Base-by-base conservation (phyloP, 1,140 invertebrate species). In the Akabosia matsudoensis region DNA sequence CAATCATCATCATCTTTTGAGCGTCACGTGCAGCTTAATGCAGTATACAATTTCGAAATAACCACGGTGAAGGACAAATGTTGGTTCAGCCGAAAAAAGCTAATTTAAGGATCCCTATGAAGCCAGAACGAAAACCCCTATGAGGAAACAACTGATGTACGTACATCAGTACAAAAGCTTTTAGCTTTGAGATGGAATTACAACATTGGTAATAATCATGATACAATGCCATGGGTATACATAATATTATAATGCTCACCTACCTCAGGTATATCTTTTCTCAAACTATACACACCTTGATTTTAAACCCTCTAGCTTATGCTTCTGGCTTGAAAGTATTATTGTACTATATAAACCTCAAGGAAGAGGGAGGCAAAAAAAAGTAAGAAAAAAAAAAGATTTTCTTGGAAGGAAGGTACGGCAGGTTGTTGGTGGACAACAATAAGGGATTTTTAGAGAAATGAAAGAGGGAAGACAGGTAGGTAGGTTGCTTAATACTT, bases 381-480 rank as follows among this genome's bases (percentile, higher is more conserved):
- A 61, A 67, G 61, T 7, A 67, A 30, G 61, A 67, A 67, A 22
- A 56, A 67, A 31, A 31, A 22, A 67, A 67, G 13, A 45, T 45
- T 45, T 45, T 7, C 18, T 7, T 45, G 37, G 37, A 45, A 45
- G 37, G 37, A 45, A n/a, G n/a, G n/a, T n/a, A n/a, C n/a, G n/a
- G n/a, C n/a, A n/a, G n/a, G n/a, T n/a, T n/a, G n/a, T n/a, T n/a
- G n/a, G n/a, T n/a, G n/a, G n/a, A n/a, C n/a, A 18, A 18, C 37
- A 45, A 45, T 45, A 7, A 45, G 37, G 37, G 37, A 45, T 18
- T 45, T 45, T 22, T 61, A 24, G 54, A 61, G 24, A 24, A 22
- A 22, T 10, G 24, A n/a, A 61, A 61, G 24, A 61, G 24, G 24
- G 24, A 67, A 67, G 61, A 67, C 61, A 67, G 61, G 61, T 67